Conservation (phyloP, 2,888 invertebrate species). For the Nowickia ferox region DNA sequence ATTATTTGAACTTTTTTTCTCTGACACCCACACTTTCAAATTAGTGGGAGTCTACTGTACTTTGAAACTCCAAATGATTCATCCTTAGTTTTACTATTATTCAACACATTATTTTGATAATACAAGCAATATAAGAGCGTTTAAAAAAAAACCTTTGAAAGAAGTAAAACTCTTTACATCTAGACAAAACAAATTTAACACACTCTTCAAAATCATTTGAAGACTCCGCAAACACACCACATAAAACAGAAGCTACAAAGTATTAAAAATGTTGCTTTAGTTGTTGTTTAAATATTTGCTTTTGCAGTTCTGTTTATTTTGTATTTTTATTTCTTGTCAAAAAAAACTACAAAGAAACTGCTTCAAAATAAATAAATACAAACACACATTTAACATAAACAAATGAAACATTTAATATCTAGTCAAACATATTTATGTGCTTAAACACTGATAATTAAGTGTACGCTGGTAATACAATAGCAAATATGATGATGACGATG, state of each 20-base stretch:
- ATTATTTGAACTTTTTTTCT: too few species aligned
- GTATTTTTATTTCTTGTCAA: slow-evolving; percentile 51
- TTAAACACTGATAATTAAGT: neutral
- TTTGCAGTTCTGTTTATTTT: slow-evolving; percentile 8
- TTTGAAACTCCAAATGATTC: too few species aligned
- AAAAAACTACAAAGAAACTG: neutral
- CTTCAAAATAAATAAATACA: neutral
- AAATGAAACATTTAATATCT: slow-evolving; percentile 28
- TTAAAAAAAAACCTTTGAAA: too few species aligned
- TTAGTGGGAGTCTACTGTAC: too few species aligned
- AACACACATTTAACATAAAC: slow-evolving; percentile 3
- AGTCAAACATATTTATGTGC: neutral
- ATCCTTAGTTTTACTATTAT: too few species aligned
- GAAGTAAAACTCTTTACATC: too few species aligned
- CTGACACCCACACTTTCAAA: too few species aligned
- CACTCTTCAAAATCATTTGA: neutral
- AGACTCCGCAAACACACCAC: slow-evolving; percentile 26
- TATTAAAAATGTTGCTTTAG: neutral
- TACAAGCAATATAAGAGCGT: too few species aligned
- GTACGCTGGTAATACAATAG: neutral
- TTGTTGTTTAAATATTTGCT: neutral
- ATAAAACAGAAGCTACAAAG: neutral
- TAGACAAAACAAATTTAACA: too few species aligned
- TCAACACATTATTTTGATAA: too few species aligned
- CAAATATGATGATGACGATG: slow-evolving; percentile 23